phyloP scores from a whole-genome alignment of 2,888 invertebrate species.

The Microchrysa polita region DNA sequence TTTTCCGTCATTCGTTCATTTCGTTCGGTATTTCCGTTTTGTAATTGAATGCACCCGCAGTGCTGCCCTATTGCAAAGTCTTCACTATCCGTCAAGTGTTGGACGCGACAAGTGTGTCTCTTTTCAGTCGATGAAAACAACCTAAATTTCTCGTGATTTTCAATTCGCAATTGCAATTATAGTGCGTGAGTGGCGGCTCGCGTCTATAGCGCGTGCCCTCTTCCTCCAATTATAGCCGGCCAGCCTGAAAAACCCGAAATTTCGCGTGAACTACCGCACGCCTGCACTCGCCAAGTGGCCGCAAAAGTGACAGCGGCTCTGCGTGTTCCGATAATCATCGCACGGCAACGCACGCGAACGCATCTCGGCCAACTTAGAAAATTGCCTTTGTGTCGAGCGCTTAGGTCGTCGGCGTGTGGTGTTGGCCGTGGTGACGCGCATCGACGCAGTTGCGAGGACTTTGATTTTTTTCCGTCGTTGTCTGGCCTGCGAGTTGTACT shows the following conservation, averaged over 20 bases:
- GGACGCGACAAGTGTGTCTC: neutral
- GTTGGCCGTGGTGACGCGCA: conserved; percentile 17
- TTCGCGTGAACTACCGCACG: neutral
- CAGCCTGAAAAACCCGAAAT: neutral
- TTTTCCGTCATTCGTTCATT: neutral
- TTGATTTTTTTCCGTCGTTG: conserved; percentile 49
- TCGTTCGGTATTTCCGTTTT: neutral
- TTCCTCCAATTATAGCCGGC: neutral
- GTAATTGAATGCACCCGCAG: conserved; percentile 7
- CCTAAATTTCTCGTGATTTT: neutral
- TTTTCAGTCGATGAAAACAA: neutral
- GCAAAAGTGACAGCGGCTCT: conserved; percentile 15
- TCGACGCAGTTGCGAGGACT: conserved; percentile 51
- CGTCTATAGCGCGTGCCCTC: neutral
- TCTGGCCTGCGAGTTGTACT: too few relatives aligned
- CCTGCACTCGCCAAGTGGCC: neutral
- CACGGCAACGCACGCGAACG: conserved; percentile 9
- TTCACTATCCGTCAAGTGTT: conserved; percentile 20
- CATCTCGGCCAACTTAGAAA: conserved; percentile 32
- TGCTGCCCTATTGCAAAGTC: conserved; percentile 6
- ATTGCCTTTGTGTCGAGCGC: conserved; percentile 26
- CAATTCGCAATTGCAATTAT: neutral
- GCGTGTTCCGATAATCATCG: neutral
- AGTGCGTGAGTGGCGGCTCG: neutral
- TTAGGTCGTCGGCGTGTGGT: neutral